phyloP scores from a whole-genome alignment of 2,113 vertebrate genomes.

The Phyllostomus hastatus region DNA sequence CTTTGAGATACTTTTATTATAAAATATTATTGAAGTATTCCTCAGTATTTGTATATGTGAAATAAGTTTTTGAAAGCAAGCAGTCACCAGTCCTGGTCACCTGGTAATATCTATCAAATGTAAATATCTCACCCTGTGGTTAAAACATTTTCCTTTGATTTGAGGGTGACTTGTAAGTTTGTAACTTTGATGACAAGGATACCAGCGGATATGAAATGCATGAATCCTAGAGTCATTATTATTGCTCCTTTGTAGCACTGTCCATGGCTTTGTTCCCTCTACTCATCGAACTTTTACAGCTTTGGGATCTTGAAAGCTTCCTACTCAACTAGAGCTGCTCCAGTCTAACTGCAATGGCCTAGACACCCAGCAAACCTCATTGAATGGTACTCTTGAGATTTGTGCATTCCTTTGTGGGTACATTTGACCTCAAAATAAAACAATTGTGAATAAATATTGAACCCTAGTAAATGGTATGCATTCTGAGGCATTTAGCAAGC shows the following conservation, averaged over 20 bases:
- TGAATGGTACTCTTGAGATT: not conserved
- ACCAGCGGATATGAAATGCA: not conserved
- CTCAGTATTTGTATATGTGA: not conserved
- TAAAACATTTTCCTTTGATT: not conserved
- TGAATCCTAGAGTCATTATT: not conserved
- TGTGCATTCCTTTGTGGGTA: not conserved
- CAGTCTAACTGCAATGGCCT: not conserved
- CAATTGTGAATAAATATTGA: not conserved
- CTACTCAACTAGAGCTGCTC: not conserved
- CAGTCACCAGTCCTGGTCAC: not conserved
- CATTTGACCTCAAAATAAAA: not conserved
- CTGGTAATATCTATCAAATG: not conserved
- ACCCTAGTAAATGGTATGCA: not conserved
- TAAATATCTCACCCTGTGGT: not conserved
- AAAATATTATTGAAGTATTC: slow-evolving; percentile 22
- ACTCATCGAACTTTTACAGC: not conserved
- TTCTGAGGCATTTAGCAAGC: not conserved
- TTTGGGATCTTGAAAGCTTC: not conserved
- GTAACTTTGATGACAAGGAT: not conserved
- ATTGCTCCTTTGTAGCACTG: not conserved
- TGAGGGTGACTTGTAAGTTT: not conserved
- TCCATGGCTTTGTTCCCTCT: not conserved
- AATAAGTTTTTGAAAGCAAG: slow-evolving; percentile 27
- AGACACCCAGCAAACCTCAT: not conserved
- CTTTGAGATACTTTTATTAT: slow-evolving; percentile 21